Percentiles rank a stretch among this genome's conserved stretches.
Evolutionary conservation across 1,140 invertebrate genomes (phyloP).

Genomic region (Hylaeus anthracinus): DNA sequence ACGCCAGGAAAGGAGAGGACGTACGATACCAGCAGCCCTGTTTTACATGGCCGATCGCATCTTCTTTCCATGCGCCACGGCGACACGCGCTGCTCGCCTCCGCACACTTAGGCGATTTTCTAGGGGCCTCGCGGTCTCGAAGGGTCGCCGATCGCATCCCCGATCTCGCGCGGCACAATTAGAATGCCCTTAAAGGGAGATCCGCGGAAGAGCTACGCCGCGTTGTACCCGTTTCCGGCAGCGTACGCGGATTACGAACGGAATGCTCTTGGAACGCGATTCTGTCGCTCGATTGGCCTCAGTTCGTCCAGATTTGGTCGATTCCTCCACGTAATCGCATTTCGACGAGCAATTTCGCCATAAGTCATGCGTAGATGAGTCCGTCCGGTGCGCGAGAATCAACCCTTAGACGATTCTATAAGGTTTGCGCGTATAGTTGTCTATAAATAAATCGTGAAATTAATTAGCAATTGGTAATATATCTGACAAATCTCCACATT

Average conservation of each 20-base stretch:
- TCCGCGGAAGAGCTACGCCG: conserved; percentile 34
- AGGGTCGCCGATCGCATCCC: conserved; percentile 47
- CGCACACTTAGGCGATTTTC: conserved; percentile 7
- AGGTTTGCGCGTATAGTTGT: too few species aligned
- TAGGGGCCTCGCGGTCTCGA: conserved; percentile 29
- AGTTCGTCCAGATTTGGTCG: neutral
- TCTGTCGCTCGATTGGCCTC: neutral
- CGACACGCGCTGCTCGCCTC: conserved; percentile 49
- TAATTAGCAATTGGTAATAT: too few species aligned
- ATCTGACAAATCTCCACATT: too few species aligned
- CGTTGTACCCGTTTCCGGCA: conserved; percentile 46
- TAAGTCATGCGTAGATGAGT: neutral
- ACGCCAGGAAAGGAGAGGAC: conserved; percentile 46
- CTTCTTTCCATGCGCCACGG: conserved; percentile 50
- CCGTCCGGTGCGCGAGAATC: neutral
- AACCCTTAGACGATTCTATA: neutral
- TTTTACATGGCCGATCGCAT: conserved; percentile 67
- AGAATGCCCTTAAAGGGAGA: conserved; percentile 50
- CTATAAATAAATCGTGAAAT: too few species aligned
- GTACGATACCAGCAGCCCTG: conserved; percentile 60
- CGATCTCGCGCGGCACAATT: conserved; percentile 50
- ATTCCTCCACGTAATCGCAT: conserved; percentile 20
- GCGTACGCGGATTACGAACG: conserved; percentile 27
- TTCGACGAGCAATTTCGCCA: conserved; percentile 24
- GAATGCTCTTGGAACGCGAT: conserved; percentile 14